These are phyloP conservation scores for Phymanthus crucifer DNA, from an alignment of 92 coral and sea anemone genomes.

Conservation along the genomic window DNA sequence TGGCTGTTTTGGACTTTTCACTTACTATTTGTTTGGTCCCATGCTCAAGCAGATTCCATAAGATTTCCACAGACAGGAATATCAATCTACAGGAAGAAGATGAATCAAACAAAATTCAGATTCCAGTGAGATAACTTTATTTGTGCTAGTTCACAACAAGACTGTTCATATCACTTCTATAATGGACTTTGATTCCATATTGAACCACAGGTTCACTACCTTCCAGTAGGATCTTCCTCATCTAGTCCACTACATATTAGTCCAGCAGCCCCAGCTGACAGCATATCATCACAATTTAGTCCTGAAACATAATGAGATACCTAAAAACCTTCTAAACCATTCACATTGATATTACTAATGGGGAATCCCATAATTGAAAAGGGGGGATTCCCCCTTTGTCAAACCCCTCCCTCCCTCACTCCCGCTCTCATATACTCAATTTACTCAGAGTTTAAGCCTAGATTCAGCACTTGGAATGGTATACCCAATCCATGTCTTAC, in stretches of 20 bases:
- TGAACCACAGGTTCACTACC: conserved; percentile 34
- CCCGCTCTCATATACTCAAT: too few relatives aligned
- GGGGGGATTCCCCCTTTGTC: too few relatives aligned
- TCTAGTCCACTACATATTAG: conserved; percentile 82
- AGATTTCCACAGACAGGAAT: conserved; percentile 84
- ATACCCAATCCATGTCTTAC: too few relatives aligned
- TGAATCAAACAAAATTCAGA: not conserved
- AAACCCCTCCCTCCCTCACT: too few relatives aligned
- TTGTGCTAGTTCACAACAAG: not conserved
- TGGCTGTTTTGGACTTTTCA: not conserved
- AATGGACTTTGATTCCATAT: not conserved
- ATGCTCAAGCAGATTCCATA: conserved; percentile 90
- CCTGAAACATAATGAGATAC: conserved; percentile 33
- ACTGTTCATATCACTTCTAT: too few relatives aligned
- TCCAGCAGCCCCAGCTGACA: conserved; percentile 87
- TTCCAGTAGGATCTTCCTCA: conserved; percentile 74
- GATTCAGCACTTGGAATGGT: too few relatives aligned
- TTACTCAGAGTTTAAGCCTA: too few relatives aligned
- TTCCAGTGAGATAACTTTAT: too few relatives aligned
- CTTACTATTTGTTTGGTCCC: conserved; percentile 87
- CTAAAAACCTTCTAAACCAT: too few relatives aligned
- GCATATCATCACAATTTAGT: conserved; percentile 94
- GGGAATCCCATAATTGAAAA: too few relatives aligned
- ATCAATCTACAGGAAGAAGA: conserved; percentile 51
- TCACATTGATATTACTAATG: too few relatives aligned